Conservation (phyloP, 2,888 invertebrate genomes). For the Nephrotoma flavescens region DNA sequence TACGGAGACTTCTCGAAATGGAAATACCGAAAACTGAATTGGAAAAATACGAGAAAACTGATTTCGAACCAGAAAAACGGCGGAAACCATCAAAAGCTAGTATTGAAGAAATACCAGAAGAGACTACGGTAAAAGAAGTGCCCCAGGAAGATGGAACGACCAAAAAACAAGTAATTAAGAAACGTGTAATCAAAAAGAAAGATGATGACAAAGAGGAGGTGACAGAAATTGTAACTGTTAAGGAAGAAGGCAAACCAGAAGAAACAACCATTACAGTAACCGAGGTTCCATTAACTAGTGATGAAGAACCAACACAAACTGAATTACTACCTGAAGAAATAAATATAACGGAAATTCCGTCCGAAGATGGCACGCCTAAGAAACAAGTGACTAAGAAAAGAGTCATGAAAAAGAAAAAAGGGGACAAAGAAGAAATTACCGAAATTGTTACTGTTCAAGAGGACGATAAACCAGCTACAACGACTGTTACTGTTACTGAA, state of each 20-base stretch:
- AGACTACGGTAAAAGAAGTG: conserved; percentile 12
- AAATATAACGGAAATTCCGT: conserved; percentile 19
- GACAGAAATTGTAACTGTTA: conserved; percentile 28
- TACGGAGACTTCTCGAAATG: conserved; percentile 21
- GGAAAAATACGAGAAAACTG: conserved; percentile 24
- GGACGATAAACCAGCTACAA: conserved; percentile 25
- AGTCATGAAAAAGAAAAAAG: conserved; percentile 24
- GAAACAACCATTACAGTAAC: conserved; percentile 31
- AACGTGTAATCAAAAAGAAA: conserved; percentile 27
- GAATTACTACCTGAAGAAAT: conserved; percentile 28
- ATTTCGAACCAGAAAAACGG: conserved; percentile 18
- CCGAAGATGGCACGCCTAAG: conserved; percentile 1
- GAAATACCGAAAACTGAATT: conserved; percentile 18
- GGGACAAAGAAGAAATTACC: conserved; percentile 25
- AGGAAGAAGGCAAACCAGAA: conserved; percentile 29
- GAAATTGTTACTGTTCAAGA: conserved; percentile 31
- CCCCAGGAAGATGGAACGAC: conserved; percentile 19
- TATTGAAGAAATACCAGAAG: conserved; percentile 18
- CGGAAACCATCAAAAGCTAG: conserved; percentile 22
- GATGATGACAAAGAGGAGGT: conserved; percentile 31
- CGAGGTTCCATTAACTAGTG: conserved; percentile 13
- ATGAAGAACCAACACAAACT: not conserved
- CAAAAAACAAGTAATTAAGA: conserved; percentile 26
- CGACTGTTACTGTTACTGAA: conserved; percentile 24
- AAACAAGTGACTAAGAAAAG: conserved; percentile 17